Base-by-base conservation (phyloP, 2,113 vertebrate genomes). In the Hemibagrus wyckioides region DNA sequence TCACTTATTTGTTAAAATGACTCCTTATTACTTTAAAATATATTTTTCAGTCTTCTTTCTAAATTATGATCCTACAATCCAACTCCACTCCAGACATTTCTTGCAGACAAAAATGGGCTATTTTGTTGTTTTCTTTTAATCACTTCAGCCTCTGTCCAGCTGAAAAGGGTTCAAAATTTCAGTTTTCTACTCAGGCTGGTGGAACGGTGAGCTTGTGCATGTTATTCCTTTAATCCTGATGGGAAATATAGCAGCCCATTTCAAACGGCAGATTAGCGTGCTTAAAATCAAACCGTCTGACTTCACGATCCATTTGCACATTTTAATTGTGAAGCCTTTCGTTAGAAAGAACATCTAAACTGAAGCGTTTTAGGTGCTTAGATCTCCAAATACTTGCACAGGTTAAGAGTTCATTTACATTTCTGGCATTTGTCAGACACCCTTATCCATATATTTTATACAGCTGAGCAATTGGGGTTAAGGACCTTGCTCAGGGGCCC, bases 21-120 rank as follows among this genome's bases (percentile, higher is more conserved):
- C 92, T 89, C 90, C 89, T 92, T 89, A 92, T 94, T 93, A 92
- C 91, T 90, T n/a, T 93, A 90, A 92, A 92, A 92, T 90, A 91
- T 90, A 90, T 92, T 94, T 93, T 88, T 84, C 41, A 92, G 92
- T 84, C 85, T 88, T 91, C 90, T 89, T 86, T 82, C 90, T 90
- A 93, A 93, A 93, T 93, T 90, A 92, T 91, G 90, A 89, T 77
- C 63, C 86, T 71, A 82, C 88, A 91, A 93, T 91, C 91, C 79
- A 91, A 75, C 90, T 67, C 48, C 85, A 93, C 85, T 84, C 80
- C 71, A 89, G 90, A 90, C 92, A 92, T 88, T 82, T 93, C 90
- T 93, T 89, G 73, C 80, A 80, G 86, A 89, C 9, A 91, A 92
- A 88, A 90, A 93, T 87, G 91, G 90, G 86, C 85, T 91, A 93